Conservation (phyloP, 2,113 vertebrate species). For the Ptyas mucosa region DNA sequence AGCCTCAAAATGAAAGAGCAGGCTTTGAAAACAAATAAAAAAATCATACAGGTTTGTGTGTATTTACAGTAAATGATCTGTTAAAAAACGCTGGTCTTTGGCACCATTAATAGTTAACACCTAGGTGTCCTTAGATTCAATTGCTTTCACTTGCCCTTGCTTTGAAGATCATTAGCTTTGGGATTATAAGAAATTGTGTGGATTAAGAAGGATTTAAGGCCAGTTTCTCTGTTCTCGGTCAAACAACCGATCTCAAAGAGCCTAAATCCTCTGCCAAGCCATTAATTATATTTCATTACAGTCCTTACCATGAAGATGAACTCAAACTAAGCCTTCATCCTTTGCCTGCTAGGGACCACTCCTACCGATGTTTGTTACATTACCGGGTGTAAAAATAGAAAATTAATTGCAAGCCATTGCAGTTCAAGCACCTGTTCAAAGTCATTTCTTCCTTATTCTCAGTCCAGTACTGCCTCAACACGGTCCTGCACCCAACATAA, state of each 20-base stretch:
- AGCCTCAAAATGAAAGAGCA: conserved; percentile 33
- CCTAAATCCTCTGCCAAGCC: conserved; percentile 45
- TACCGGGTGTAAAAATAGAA: conserved; percentile 18
- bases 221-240: conserved; percentile 15
- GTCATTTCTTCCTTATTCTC: conserved; percentile 3
- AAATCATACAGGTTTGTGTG: background rate
- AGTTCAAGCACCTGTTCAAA: conserved; percentile 20
- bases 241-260: conserved; percentile 53
- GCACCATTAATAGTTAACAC: conserved; percentile 28
- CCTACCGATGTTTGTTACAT: background rate
- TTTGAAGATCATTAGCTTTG: conserved; percentile 57
- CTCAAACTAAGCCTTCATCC: conserved; percentile 44
- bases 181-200: conserved; percentile 53
- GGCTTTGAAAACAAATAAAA: conserved; percentile 26
- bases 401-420: background rate
- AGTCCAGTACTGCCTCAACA: conserved; percentile 13
- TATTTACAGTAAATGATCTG: conserved; percentile 21
- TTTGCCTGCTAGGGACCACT: conserved; percentile 36
- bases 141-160: conserved; percentile 35
- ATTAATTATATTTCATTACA: conserved; percentile 54
- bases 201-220: conserved; percentile 51
- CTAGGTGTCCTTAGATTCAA: conserved; percentile 21
- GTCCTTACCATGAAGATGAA: conserved; percentile 30
- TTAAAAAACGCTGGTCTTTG: conserved; percentile 18
- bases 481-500: background rate